These are phyloP conservation scores for Bombus breviceps DNA, from an alignment of 1,140 invertebrate species.

Conservation along the genomic window DNA sequence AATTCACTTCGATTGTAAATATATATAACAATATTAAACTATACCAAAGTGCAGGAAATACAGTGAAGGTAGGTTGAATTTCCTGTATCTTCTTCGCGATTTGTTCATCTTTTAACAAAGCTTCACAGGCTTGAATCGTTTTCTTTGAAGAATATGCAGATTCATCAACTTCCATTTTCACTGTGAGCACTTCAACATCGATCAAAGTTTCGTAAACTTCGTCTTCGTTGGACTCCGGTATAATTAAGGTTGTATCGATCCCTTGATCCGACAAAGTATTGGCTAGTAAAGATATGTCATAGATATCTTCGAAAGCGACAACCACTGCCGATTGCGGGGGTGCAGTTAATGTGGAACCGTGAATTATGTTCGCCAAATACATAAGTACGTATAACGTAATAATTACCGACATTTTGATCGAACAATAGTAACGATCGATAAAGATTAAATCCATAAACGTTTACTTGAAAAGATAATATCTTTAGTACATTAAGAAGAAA, in stretches of 20 bases:
- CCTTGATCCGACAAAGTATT: slow-evolving; percentile 78
- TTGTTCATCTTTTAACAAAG: slow-evolving; percentile 67
- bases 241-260: slow-evolving; percentile 74
- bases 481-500: not conserved
- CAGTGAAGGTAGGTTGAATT: slow-evolving; percentile 75
- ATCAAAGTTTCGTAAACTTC: slow-evolving; percentile 75
- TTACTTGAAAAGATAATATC: not conserved
- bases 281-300: slow-evolving; percentile 78
- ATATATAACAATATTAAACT: not conserved
- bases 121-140: slow-evolving; percentile 74
- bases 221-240: slow-evolving; percentile 55
- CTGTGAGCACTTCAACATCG: slow-evolving; percentile 72
- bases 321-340: slow-evolving; percentile 76
- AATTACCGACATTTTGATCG: slow-evolving; percentile 26
- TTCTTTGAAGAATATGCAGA: slow-evolving; percentile 46
- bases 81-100: slow-evolving; percentile 69
- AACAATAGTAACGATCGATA: not conserved
- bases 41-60: slow-evolving; percentile 79
- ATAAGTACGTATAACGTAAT: slow-evolving; percentile 11
- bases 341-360: slow-evolving; percentile 66
- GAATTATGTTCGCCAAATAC: slow-evolving; percentile 19
- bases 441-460: not conserved
- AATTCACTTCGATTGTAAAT: not conserved
- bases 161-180: slow-evolving; percentile 61
- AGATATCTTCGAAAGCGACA: slow-evolving; percentile 77